These are phyloP conservation scores for Cnemophilus loriae DNA, from an alignment of 2,113 vertebrate genomes.

Conservation along the genomic window DNA sequence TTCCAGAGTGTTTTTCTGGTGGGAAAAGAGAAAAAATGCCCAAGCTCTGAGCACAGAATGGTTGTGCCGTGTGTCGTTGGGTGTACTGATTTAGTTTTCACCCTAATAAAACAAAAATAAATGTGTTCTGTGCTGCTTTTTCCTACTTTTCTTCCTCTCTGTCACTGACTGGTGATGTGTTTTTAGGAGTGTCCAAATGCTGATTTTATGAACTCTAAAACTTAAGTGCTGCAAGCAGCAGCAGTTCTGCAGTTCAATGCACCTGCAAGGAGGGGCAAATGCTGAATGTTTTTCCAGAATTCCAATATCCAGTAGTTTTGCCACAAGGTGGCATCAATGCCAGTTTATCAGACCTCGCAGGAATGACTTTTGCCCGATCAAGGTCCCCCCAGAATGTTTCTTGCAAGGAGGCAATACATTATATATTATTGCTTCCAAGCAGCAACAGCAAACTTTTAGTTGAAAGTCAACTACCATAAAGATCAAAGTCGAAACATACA, in stretches of 20 bases:
- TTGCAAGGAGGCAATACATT: neutral
- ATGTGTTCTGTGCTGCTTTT: neutral
- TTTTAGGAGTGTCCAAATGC: neutral
- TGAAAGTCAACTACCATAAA: neutral
- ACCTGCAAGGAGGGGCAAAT: neutral
- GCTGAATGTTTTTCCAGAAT: neutral
- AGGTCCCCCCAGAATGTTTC: neutral
- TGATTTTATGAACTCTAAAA: neutral
- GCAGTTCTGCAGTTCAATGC: neutral
- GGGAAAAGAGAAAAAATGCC: neutral
- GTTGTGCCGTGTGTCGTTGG: neutral
- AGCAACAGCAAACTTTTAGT: neutral
- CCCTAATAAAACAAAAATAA: neutral
- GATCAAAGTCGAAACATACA: neutral
- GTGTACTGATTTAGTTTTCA: neutral
- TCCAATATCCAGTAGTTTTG: neutral
- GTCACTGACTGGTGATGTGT: accelerated
- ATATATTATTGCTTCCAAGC: neutral
- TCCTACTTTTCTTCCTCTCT: neutral
- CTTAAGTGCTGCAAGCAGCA: neutral
- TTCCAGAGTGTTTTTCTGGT: accelerated
- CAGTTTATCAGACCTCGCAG: neutral
- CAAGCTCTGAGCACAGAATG: neutral
- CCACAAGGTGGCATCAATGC: constrained; percentile 20
- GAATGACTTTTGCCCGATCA: neutral